Evolutionary conservation across 2,113 vertebrate genomes (phyloP), one percentile per base, ranked within the genome.

Genomic region (Macquaria australasica): DNA sequence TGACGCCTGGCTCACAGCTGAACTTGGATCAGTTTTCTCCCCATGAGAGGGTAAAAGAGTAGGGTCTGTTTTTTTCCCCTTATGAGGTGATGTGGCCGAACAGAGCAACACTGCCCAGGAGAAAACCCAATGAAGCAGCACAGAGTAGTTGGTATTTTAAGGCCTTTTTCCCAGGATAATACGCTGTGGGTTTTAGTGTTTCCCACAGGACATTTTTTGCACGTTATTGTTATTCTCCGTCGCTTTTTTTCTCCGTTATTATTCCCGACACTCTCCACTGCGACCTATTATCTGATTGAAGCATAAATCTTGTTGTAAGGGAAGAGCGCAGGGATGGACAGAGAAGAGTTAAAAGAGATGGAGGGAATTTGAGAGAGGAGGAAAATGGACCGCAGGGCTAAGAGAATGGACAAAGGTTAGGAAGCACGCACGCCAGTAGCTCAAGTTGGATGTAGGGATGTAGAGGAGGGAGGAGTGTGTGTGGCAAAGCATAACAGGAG

Each of bases 271-370:
- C 23, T 73, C 68, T 82, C 76, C 10, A 14, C 16, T 72, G 41
- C 12, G 23, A 76, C 55, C 67, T 73, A 53, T 86, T 84, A 84
- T 66, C 62, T 66, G 60, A 88, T 73, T 67, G 21, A 79, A 39
- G 28, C 73, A 81, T 84, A 66, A 37, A 90, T 87, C 62, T 71
- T 74, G 63, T 23, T 83, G 64, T 77, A 28, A 45, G 25, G 59
- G n/a, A 71, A 50, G 28, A 83, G 41, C 53, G 28, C 25, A 25
- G 18, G 2, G 58, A 45, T 41, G 45, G 34, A 69, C 25, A 73
- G 28, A 34, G 28, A 20, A 5, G 45, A 73, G 10, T 51, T 16
- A 48, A 63, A 56, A 50, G 28, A 73, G 31, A 86, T 70, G 0
- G 10, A 59, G 55, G 63, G 34, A 80, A 78, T 25, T 31, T 64